Evolutionary conservation across 2,888 invertebrate species (phyloP), one percentile per base, ranked within the genome.

Genomic region (Tipula vernalis): DNA sequence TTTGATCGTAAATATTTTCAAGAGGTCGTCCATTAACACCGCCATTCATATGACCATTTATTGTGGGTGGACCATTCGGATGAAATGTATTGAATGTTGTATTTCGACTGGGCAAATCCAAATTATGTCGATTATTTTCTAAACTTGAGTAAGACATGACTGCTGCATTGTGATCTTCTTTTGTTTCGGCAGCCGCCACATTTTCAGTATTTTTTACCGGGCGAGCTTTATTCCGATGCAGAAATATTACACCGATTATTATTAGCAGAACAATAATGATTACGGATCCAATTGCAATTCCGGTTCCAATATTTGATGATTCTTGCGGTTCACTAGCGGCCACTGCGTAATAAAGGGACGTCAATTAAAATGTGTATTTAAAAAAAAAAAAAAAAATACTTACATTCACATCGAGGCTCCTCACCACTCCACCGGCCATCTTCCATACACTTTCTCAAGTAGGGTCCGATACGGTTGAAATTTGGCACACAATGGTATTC

Each of bases 401-500:
- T 91, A 94, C 94, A 92, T 92, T 96, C 95, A 91, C 98, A 98
- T 89, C 93, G 93, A 0, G 98, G 97, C 89, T 96, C 96, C 86
- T 96, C 96, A 0, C 97, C 97, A 3, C 97, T 97, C 98, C 98
- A 98, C 85, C 93, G 92, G 3, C 96, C 97, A 88, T 95, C 96
- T 87, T 96, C 96, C 91, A 95, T 92, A 90, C 98, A 98, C 90
- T 96, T 96, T 87, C 98, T 93, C 28, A 97, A 91, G 90, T 96
- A 96, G 0, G 96, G 95, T 0, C 98, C 98, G 0, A 95, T 94
- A 10, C 97, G 93, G 90, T 96, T 95, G 92, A 93, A 97, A 89
- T 95, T 96, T 2, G 97, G 97, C 87, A 97, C 91, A 90, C 98
- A 98, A 90, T 97, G 97, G 91, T 98, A 98, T 90, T 98, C 98